Conservation (phyloP, 2,113 vertebrate species). For the Dendrocopos noguchii region DNA sequence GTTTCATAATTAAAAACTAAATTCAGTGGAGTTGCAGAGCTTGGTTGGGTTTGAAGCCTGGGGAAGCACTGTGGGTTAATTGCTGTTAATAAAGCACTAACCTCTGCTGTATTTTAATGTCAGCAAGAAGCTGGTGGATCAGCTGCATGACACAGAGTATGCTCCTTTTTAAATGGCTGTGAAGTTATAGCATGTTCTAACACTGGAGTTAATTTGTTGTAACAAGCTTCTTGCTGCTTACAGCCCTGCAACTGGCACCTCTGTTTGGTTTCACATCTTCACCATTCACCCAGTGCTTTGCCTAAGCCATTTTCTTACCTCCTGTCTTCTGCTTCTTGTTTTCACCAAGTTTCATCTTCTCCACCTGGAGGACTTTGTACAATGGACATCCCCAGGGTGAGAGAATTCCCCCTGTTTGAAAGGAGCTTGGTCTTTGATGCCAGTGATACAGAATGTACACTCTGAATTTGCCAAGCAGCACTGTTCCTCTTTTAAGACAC, state of each 20-base stretch:
- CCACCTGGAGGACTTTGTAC: not conserved
- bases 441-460: accelerated
- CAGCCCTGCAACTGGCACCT: not conserved
- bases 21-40: not conserved
- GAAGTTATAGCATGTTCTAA: not conserved
- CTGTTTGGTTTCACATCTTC: not conserved
- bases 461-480: not conserved
- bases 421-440: not conserved
- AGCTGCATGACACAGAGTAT: not conserved
- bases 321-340: accelerated
- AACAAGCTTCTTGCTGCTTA: not conserved
- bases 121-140: not conserved
- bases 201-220: accelerated
- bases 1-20: not conserved
- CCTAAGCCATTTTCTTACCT: not conserved
- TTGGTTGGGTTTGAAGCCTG: not conserved
- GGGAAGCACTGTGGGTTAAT: not conserved
- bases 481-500: not conserved
- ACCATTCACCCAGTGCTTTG: not conserved
- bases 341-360: not conserved
- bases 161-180: not conserved
- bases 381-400: not conserved
- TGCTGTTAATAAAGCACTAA: not conserved
- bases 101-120: not conserved
- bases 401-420: not conserved